These are phyloP conservation scores for Peromyscus californicus DNA, from an alignment of 2,113 vertebrate species.

Conservation along the genomic window DNA sequence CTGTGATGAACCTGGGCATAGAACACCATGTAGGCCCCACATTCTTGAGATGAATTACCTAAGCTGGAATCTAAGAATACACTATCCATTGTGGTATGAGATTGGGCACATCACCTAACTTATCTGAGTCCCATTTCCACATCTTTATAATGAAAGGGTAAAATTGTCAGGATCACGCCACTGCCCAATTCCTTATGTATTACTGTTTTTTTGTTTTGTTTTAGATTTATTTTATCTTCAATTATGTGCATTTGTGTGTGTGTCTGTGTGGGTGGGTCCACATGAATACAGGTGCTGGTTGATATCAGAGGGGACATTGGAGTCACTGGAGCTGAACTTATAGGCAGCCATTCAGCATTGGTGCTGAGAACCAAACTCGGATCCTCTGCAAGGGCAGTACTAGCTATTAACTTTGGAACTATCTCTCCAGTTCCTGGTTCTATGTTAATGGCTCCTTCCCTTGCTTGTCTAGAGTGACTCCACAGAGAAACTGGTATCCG, in stretches of 20 bases:
- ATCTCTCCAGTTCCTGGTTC: not conserved
- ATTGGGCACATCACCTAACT: not conserved
- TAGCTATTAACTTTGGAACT: not conserved
- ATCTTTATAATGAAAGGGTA: not conserved
- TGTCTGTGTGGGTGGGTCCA: not conserved
- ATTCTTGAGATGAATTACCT: not conserved
- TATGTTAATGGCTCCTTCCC: too few relatives aligned
- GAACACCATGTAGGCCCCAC: not conserved
- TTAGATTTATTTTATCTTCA: not conserved
- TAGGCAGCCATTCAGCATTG: not conserved
- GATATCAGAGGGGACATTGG: not conserved
- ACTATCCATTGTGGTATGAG: not conserved
- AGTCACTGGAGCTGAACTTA: not conserved
- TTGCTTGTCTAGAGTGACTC: not conserved
- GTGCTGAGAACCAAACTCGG: not conserved
- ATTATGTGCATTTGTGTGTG: not conserved
- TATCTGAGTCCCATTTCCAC: not conserved
- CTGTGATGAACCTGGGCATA: not conserved
- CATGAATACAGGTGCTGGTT: not conserved
- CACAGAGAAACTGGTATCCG: not conserved
- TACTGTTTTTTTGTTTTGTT: not conserved
- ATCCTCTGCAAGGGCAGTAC: not conserved
- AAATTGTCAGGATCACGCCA: not conserved
- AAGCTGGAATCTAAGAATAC: not conserved
- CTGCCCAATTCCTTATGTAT: not conserved